Conservation (phyloP, 2,888 invertebrate genomes). For the Protodeltote pygarga region DNA sequence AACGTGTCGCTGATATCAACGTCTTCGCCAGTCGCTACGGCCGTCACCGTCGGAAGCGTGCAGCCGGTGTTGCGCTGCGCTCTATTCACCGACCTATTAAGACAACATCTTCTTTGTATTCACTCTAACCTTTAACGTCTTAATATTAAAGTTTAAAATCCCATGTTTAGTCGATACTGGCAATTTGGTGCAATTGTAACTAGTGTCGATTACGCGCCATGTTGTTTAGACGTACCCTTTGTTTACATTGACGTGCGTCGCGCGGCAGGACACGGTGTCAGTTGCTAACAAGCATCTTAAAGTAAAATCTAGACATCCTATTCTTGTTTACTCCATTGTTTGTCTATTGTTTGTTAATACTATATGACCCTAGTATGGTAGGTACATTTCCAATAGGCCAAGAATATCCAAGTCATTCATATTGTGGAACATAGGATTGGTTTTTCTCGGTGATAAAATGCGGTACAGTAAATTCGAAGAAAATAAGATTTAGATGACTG, state of each 20-base stretch:
- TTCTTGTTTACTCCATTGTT: slow-evolving; percentile 38
- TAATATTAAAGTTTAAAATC: slow-evolving; percentile 46
- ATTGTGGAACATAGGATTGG: slow-evolving; percentile 14
- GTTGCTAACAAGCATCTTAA: slow-evolving; percentile 39
- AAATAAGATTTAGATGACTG: slow-evolving; percentile 43
- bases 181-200: slow-evolving; percentile 39
- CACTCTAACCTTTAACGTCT: slow-evolving; percentile 24
- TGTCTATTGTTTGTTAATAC: slow-evolving; percentile 2
- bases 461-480: too few species aligned
- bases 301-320: slow-evolving; percentile 29
- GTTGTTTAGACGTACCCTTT: slow-evolving; percentile 59
- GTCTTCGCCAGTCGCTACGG: slow-evolving; percentile 56
- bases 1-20: slow-evolving; percentile 53
- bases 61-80: slow-evolving; percentile 55
- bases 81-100: slow-evolving; percentile 47
- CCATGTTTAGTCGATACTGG: slow-evolving; percentile 1
- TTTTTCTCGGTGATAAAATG: too few species aligned
- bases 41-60: slow-evolving; percentile 60
- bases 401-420: neutral
- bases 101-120: slow-evolving; percentile 26
- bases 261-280: slow-evolving; percentile 38
- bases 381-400: neutral
- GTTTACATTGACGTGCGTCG: slow-evolving; percentile 57
- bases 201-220: slow-evolving; percentile 59
- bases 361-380: neutral